Evolutionary conservation across 2,113 vertebrate species (phyloP).

Genomic region (Melanocharis versteri): DNA sequence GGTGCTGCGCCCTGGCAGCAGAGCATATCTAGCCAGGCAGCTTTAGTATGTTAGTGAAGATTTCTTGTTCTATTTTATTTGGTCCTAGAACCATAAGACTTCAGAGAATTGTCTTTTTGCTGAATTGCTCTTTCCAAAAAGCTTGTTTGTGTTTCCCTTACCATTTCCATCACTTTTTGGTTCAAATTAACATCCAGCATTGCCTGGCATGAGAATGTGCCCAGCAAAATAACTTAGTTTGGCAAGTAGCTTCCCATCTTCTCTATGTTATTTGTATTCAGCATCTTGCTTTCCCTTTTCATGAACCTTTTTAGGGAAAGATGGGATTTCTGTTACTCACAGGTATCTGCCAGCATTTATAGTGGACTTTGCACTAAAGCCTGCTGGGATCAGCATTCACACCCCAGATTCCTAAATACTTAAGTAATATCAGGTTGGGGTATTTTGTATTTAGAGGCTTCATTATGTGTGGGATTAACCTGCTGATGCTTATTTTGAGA

Average conservation of each 20-base stretch:
- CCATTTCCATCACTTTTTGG: neutral
- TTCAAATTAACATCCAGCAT: neutral
- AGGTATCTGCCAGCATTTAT: neutral
- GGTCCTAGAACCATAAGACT: neutral
- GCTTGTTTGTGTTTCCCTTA: neutral
- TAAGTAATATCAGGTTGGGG: neutral
- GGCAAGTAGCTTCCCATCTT: neutral
- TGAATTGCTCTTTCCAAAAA: neutral
- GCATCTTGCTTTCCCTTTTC: neutral
- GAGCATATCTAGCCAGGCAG: neutral
- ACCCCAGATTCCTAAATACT: neutral
- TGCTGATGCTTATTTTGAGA: neutral
- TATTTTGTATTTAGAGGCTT: neutral
- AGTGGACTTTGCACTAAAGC: neutral
- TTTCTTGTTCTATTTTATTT: neutral
- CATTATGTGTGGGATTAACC: neutral
- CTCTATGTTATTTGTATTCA: neutral
- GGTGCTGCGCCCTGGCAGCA: neutral
- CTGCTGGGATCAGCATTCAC: neutral
- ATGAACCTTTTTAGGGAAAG: neutral
- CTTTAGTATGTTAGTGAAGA: rapidly evolving
- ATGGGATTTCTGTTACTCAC: neutral
- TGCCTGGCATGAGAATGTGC: neutral
- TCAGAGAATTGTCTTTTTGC: neutral
- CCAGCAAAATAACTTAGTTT: neutral